phyloP scores from a whole-genome alignment of 2,113 vertebrate species.

The Ellobius talpinus region DNA sequence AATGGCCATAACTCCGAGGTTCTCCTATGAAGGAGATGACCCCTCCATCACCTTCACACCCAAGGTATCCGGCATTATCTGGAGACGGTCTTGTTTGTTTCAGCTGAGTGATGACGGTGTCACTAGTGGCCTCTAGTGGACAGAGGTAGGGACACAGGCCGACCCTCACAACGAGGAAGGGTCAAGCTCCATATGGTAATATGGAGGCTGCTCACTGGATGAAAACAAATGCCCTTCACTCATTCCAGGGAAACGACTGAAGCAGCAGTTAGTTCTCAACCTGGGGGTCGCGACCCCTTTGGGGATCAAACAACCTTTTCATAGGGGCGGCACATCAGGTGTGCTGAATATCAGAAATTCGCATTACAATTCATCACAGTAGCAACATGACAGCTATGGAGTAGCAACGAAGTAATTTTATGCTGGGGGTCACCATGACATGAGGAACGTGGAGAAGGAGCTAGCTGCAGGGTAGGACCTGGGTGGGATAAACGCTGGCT shows the following conservation, averaged over 20 bases:
- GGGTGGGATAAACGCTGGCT: neutral
- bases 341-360: no score
- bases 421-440: neutral
- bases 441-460: neutral
- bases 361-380: neutral
- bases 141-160: rapidly evolving
- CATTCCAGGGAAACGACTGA: neutral
- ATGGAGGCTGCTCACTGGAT: rapidly evolving
- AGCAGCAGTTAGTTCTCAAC: neutral
- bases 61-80: neutral
- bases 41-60: rapidly evolving
- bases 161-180: rapidly evolving
- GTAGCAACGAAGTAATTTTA: no score
- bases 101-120: neutral
- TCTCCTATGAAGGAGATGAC: neutral
- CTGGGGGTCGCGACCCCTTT: no score
- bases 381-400: neutral
- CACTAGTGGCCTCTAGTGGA: neutral
- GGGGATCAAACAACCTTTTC: no score
- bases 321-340: no score
- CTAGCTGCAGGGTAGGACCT: rapidly evolving
- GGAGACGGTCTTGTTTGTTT: neutral
- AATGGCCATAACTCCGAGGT: neutral
- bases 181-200: rapidly evolving
- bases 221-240: neutral